Conservation (phyloP, 2,888 invertebrate species). For the Agrotis ipsilon region DNA sequence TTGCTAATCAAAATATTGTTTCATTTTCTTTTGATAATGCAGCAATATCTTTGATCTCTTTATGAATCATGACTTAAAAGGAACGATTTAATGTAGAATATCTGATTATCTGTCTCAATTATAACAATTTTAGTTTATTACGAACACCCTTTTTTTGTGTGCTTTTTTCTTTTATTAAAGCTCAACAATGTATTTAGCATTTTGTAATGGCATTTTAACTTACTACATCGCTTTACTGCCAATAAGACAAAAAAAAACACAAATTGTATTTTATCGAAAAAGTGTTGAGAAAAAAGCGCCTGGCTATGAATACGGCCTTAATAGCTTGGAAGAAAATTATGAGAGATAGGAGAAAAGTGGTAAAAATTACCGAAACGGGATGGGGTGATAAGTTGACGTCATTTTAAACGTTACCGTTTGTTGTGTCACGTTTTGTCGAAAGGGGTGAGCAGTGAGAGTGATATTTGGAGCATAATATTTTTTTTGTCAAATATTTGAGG, state of each 20-base stretch:
- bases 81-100: neutral
- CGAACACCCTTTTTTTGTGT: too few relatives aligned
- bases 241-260: too few relatives aligned
- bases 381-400: slow-evolving; percentile 58
- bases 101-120: neutral
- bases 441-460: slow-evolving; percentile 41
- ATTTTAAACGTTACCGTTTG: slow-evolving; percentile 61
- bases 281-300: neutral
- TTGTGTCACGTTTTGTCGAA: slow-evolving; percentile 57
- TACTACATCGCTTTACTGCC: too few relatives aligned
- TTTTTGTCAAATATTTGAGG: neutral
- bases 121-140: neutral
- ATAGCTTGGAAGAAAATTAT: slow-evolving; percentile 67
- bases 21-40: neutral
- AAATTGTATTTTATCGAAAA: too few relatives aligned
- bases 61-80: neutral
- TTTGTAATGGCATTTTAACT: too few relatives aligned
- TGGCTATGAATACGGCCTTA: slow-evolving; percentile 66
- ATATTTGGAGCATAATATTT: slow-evolving; percentile 13
- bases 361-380: slow-evolving; percentile 63
- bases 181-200: too few relatives aligned
- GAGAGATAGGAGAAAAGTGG: slow-evolving; percentile 62
- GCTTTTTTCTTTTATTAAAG: too few relatives aligned
- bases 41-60: slow-evolving; percentile 3
- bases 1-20: slow-evolving; percentile 12